Base-by-base conservation (phyloP, 1,140 invertebrate species). In the Bombus polaris region DNA sequence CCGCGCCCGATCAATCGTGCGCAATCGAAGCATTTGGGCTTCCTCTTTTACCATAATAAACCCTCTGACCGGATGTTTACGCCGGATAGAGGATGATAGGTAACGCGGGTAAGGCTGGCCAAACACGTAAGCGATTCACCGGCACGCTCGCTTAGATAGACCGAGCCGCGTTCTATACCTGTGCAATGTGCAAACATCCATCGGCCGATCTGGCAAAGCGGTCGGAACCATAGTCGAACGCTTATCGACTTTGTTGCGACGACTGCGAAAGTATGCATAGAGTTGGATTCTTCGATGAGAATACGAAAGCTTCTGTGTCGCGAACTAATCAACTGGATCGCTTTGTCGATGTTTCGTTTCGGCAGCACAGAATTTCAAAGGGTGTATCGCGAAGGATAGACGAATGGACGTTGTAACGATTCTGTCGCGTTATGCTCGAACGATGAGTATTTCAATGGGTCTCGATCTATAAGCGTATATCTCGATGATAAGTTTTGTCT, bases 51-150 rank as follows among this genome's bases (percentile, higher is more conserved):
- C 22, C 83, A 44, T 57, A 32, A 73, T 81, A 71, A 44, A 25
- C 59, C 70, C 70, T 59, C 12, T 44, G 74, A 80, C 28, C 68
- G 77, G 70, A 81, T 85, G 83, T 81, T 85, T 85, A 85, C 71
- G 78, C 57, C 66, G 44, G 77, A 37, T 44, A 57, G 77, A n/a
- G 77, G 32, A 80, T 28, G 53, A 57, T 73, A 53, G 83, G 42
- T 47, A 42, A 68, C n/a, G 57, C 25, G 37, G 59, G 42, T 28
- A 15, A 47, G 73, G 77, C 53, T 44, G 35, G 37, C 44, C 83
- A 74, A 85, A 85, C 78, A 68, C 71, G 59, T 66, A 42, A 85
- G 70, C 83, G 83, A 81, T 85, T 74, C 65, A n/a, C 70, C n/a
- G 42, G 35, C 70, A 74, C 32, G 57, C 35, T 42, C 35, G 78